Percentiles rank a stretch among this genome's conserved stretches.
These are phyloP conservation scores for Heteropelma amictum DNA, from an alignment of 2,888 invertebrate genomes.

Conservation along the genomic window DNA sequence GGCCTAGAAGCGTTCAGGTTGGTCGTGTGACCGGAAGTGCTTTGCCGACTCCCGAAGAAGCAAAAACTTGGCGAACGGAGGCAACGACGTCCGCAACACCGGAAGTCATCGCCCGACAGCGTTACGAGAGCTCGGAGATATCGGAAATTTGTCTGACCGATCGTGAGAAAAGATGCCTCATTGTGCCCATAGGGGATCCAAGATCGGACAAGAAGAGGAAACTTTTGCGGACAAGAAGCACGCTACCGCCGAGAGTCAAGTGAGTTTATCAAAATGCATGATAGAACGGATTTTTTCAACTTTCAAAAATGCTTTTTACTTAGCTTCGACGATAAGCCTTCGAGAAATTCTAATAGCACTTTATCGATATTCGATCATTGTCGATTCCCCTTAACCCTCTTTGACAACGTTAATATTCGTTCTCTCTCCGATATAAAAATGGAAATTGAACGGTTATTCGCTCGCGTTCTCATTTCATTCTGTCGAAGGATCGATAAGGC, in stretches of 20 bases:
- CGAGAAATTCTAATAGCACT: too few species aligned
- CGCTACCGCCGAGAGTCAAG: constrained; percentile 59
- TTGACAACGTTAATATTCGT: not conserved
- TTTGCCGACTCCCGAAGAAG: constrained; percentile 57
- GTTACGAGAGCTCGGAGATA: constrained; percentile 36
- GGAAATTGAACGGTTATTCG: too few species aligned
- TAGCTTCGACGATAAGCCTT: too few species aligned
- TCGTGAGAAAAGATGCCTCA: constrained; percentile 74
- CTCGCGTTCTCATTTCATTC: too few species aligned
- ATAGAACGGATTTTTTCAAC: too few species aligned
- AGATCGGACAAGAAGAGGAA: constrained; percentile 73
- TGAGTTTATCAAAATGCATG: constrained; percentile 58
- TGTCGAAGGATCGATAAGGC: constrained; percentile 36
- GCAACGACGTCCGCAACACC: constrained; percentile 21
- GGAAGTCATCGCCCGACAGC: constrained; percentile 7
- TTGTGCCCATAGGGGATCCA: constrained; percentile 74
- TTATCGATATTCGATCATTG: not conserved
- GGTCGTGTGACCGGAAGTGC: constrained; percentile 58
- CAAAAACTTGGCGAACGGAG: constrained; percentile 63
- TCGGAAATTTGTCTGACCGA: constrained; percentile 70
- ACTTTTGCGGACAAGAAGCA: constrained; percentile 70
- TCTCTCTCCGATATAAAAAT: not conserved
- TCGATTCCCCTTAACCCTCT: not conserved
- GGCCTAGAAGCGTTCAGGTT: constrained; percentile 52
- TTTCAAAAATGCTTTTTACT: too few species aligned